Base-by-base conservation (phyloP, 2,113 vertebrate genomes). In the Leucosticte australis region DNA sequence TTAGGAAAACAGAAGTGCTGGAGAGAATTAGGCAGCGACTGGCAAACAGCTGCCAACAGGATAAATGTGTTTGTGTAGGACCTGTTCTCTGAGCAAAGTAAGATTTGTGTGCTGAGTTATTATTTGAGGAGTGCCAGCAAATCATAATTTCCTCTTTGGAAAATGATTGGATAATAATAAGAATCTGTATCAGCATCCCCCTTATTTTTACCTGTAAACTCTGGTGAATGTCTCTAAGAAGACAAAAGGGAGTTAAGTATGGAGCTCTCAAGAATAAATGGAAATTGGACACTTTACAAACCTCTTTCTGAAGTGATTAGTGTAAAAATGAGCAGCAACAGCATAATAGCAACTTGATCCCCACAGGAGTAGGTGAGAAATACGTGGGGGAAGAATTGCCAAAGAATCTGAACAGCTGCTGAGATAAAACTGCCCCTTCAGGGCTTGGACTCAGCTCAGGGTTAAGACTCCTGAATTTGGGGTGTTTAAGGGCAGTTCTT, bases 171-270 rank as follows among this genome's bases (percentile, higher is more conserved):
- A 13, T 90, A 82, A 53, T 76, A 76, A 62, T 35, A 73, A 92
- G 71, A 31, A 57, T 77, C 77, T 77, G 56, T 86, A 49, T 62
- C 68, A 69, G 37, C 27, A 4, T 95, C 55, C 22, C 41, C 83
- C 87, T 90, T 76, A 64, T 92, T 93, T 90, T 92, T 91, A 67
- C 69, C 49, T 94, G 33, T 69, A 70, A 83, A 77, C 37, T 10
- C 1, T 7, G 18, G 41, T 39, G 68, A 60, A 41, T 44, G 22
- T 47, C 44, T 68, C 63, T 52, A 41, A 64, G 67, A 35, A 88
- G 53, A 73, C 13, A 56, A 76, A 83, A 65, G 26, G 17, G 47
- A 50, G 8, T 68, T 69, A 77, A 89, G 63, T 28, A 7, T 6
- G 70, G 44, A 31, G 63, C 49, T 71, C 63, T 68, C 71, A 56